Percentiles rank a stretch among this genome's conserved stretches.
Evolutionary conservation across 2,113 vertebrate species (phyloP).

Genomic region (Dipodomys merriami): DNA sequence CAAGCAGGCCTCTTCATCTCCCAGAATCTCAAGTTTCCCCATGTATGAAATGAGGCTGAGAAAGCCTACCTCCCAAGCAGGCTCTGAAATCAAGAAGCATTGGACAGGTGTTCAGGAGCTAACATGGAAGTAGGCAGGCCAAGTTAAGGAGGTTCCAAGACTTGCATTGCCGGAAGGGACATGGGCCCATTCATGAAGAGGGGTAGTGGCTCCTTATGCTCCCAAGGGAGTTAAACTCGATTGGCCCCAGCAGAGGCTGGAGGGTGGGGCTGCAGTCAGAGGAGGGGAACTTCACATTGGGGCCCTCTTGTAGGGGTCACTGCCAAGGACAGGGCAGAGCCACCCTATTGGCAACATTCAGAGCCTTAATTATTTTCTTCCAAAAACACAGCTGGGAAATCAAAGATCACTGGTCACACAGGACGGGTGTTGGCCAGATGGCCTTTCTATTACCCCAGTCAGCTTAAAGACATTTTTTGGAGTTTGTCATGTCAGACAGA

Average conservation of each 20-base stretch:
- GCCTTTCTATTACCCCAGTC: constrained; percentile 30
- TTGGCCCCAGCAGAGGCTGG: no score
- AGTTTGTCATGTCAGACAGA: not conserved
- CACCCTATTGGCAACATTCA: constrained; percentile 30
- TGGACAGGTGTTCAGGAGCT: not conserved
- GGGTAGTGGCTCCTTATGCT: not conserved
- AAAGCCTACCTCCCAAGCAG: not conserved
- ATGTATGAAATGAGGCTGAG: not conserved
- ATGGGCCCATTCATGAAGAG: not conserved
- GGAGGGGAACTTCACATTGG: not conserved
- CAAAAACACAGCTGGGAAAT: constrained; percentile 62
- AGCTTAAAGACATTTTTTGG: not conserved
- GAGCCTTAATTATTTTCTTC: constrained; percentile 65
- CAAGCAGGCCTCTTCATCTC: not conserved
- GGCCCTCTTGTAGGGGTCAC: not conserved
- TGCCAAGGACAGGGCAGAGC: not conserved
- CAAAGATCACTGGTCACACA: not conserved
- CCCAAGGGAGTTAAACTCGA: not conserved
- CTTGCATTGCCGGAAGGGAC: no score
- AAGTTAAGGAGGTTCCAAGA: not conserved
- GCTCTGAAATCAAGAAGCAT: not conserved
- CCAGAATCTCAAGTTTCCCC: not conserved
- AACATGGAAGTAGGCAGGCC: not conserved
- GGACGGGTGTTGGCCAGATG: constrained; percentile 24
- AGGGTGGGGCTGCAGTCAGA: not conserved